Percentiles rank a stretch among this genome's conserved stretches.
These are phyloP conservation scores for Amphiprion clarkii DNA, from an alignment of 2,797 vertebrate genomes.

Conservation along the genomic window DNA sequence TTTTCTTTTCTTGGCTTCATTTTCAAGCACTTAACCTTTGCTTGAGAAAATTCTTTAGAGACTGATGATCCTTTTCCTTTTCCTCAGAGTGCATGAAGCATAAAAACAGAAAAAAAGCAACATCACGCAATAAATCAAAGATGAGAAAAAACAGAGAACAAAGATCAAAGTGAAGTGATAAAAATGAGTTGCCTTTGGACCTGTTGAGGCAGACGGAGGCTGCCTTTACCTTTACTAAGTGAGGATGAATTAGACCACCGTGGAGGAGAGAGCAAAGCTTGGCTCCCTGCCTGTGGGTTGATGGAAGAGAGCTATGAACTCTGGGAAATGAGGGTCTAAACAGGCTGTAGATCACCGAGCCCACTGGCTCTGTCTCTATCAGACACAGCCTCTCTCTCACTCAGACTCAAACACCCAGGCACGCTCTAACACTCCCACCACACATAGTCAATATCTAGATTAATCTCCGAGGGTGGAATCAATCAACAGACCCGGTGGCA, in stretches of 20 bases:
- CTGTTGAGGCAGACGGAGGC: slow-evolving; percentile 55
- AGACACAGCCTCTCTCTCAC: slow-evolving; percentile 41
- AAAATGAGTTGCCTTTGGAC: slow-evolving; percentile 45
- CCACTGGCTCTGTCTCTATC: slow-evolving; percentile 65
- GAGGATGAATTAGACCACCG: slow-evolving; percentile 69
- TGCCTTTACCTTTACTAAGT: slow-evolving; percentile 64
- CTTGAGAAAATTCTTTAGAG: slow-evolving; percentile 28
- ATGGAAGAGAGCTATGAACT: slow-evolving; percentile 79
- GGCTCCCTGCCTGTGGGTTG: slow-evolving; percentile 68
- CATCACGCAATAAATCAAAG: slow-evolving; percentile 41
- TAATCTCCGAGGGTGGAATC: slow-evolving; percentile 79
- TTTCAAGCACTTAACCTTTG: slow-evolving; percentile 61
- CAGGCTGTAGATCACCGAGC: slow-evolving; percentile 80
- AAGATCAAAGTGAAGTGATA: slow-evolving; percentile 52
- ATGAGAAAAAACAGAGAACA: slow-evolving; percentile 16
- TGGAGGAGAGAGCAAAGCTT: slow-evolving; percentile 54
- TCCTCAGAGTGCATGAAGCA: not conserved
- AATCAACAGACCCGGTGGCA: slow-evolving; percentile 66
- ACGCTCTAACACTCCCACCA: slow-evolving; percentile 45
- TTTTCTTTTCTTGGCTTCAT: slow-evolving; percentile 48
- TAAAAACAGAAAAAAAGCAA: slow-evolving; percentile 24
- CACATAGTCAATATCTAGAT: slow-evolving; percentile 73
- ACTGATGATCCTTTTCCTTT: slow-evolving; percentile 20
- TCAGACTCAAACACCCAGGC: slow-evolving; percentile 37
- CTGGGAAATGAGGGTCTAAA: slow-evolving; percentile 82